Conservation (phyloP, 2,797 vertebrate species). For the Amblyopsis hoosieri region DNA sequence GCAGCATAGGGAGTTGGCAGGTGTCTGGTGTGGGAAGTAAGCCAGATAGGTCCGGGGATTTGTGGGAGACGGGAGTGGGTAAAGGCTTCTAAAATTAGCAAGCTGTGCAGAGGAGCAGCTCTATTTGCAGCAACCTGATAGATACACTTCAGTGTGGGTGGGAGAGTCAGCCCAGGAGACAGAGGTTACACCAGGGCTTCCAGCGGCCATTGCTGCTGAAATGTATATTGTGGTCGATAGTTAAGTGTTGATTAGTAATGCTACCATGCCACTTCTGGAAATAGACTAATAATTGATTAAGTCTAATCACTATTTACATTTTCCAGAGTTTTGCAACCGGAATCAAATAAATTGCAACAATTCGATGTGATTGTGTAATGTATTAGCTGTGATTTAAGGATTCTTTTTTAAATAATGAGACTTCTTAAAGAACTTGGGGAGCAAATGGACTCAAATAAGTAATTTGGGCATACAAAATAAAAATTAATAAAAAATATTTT, state of each 20-base stretch:
- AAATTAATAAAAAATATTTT: too few relatives aligned
- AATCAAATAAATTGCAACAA: too few relatives aligned
- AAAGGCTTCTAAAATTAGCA: slow-evolving; percentile 72
- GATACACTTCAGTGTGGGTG: slow-evolving; percentile 25
- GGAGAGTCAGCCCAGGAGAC: slow-evolving; percentile 14
- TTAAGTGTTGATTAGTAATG: too few relatives aligned
- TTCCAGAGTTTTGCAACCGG: too few relatives aligned
- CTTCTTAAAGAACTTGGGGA: neutral
- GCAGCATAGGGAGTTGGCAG: slow-evolving; percentile 48
- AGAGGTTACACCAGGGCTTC: slow-evolving; percentile 31
- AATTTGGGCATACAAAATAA: too few relatives aligned
- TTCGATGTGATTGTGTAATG: too few relatives aligned
- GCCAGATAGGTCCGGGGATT: slow-evolving; percentile 69
- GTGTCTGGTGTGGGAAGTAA: slow-evolving; percentile 62
- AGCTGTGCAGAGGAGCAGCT: slow-evolving; percentile 42
- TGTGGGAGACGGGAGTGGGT: slow-evolving; percentile 56
- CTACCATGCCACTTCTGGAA: too few relatives aligned
- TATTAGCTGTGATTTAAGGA: too few relatives aligned
- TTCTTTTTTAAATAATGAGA: neutral
- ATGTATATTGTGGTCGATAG: too few relatives aligned
- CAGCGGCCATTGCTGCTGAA: too few relatives aligned
- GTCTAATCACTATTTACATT: too few relatives aligned
- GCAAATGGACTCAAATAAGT: neutral
- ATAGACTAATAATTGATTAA: too few relatives aligned
- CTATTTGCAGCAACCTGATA: slow-evolving; percentile 59